Conservation (phyloP, 2,888 invertebrate species). For the Drepana falcataria region DNA sequence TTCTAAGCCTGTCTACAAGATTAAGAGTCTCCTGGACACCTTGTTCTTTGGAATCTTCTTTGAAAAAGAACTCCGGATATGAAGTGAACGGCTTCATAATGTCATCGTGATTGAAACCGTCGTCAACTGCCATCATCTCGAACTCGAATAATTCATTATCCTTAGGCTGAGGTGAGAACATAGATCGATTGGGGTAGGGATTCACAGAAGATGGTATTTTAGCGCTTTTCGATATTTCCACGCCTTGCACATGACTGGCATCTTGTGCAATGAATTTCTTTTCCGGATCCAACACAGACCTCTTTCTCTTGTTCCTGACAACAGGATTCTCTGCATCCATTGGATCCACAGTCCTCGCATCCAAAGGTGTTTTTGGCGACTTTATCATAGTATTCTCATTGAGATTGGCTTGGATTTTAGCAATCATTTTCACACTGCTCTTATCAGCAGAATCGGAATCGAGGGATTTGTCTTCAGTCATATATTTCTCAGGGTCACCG, state of each 20-base stretch:
- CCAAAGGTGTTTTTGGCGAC: slow-evolving; percentile 72
- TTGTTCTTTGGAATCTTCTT: slow-evolving; percentile 88
- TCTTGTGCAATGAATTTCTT: slow-evolving; percentile 64
- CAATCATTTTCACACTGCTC: slow-evolving; percentile 68
- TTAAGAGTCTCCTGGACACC: slow-evolving; percentile 90
- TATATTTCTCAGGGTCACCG: slow-evolving; percentile 65
- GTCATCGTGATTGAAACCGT: slow-evolving; percentile 83
- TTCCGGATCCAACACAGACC: slow-evolving; percentile 54
- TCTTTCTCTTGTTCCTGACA: slow-evolving; percentile 46
- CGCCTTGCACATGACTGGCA: slow-evolving; percentile 63
- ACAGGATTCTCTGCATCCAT: slow-evolving; percentile 53
- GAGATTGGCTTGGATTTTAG: slow-evolving; percentile 69
- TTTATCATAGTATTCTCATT: slow-evolving; percentile 75
- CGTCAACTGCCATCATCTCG: slow-evolving; percentile 81
- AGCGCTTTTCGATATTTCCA: slow-evolving; percentile 69
- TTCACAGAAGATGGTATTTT: slow-evolving; percentile 66
- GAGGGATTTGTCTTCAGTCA: slow-evolving; percentile 67
- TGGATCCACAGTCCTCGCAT: slow-evolving; percentile 60
- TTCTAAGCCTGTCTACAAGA: slow-evolving; percentile 89
- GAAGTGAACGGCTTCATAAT: slow-evolving; percentile 82
- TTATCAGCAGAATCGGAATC: slow-evolving; percentile 65
- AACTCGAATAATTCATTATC: slow-evolving; percentile 82
- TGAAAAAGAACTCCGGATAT: slow-evolving; percentile 82
- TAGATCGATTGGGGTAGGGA: slow-evolving; percentile 78
- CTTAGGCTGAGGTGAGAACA: slow-evolving; percentile 85